Evolutionary conservation across 2,888 invertebrate genomes (phyloP), one percentile per base, ranked within the genome.

Genomic region (Drosophila mettleri): DNA sequence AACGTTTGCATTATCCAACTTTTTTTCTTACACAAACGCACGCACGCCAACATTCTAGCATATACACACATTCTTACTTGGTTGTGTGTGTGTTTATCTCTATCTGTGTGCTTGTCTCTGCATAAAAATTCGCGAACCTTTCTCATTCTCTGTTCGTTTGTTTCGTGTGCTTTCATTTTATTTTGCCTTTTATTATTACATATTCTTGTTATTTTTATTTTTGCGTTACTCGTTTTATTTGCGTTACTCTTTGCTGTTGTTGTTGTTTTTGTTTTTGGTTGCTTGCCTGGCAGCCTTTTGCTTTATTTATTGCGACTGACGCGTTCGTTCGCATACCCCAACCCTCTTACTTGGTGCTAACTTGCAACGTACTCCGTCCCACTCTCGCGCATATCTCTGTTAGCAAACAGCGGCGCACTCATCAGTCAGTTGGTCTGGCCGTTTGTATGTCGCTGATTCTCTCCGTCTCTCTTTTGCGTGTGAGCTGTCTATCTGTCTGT

Each of bases 291-390:
- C 62, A 54, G 61, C 64, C 61, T 72, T 77, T 77, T 83, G 78
- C 84, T 78, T 84, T 83, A 83, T 80, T 80, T 78, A 83, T 84
- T 76, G 86, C 66, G 60, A 65, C 69, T 80, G 79, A 76, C 78
- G 76, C 78, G 78, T 70, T 86, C 72, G 65, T 73, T 77, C 72
- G 67, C 74, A 64, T 65, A 52, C 41, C 62, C 52, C 38, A 29
- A 10, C 48, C 45, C 22, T 39, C 39, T 48, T 38, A 34, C 34
- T 54, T 66, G 12, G 51, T 36, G 46, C 55, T 22, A 49, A 46
- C 41, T 46, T 55, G 57, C 46, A 61, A 41, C 18, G 16, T 53
- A 29, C 51, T 29, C 46, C 39, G 34, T 71, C 72, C 62, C 49
- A 33, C 41, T 63, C 49, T 53, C 45, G 55, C 62, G 6, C 51